phyloP scores from a whole-genome alignment of 2,113 vertebrate species.

The Gambusia affinis region DNA sequence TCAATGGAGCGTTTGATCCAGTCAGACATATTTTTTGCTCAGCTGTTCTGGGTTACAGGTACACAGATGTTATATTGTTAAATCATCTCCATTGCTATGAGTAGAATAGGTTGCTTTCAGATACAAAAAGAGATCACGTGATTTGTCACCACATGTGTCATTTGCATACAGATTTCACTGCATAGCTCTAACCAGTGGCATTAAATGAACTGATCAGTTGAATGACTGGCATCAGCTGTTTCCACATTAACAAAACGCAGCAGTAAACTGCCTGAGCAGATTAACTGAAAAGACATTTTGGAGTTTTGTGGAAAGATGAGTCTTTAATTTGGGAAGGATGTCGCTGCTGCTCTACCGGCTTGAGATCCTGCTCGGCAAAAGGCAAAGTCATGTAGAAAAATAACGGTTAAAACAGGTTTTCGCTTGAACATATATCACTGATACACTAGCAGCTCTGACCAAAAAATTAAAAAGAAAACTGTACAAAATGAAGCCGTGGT shows the following conservation, averaged over 20 bases:
- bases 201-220: too few species aligned
- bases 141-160: neutral
- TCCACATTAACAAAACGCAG: neutral
- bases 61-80: neutral
- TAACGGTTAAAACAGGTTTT: constrained; percentile 1
- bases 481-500: constrained; percentile 5
- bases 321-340: neutral
- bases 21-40: neutral
- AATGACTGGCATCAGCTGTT: too few species aligned
- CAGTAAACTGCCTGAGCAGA: neutral
- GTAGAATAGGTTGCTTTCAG: neutral
- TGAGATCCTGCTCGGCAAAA: constrained; percentile 2
- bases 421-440: constrained; percentile 16
- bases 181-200: too few species aligned
- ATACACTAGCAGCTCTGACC: neutral
- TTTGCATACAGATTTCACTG: neutral
- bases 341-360: neutral
- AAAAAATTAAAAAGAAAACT: neutral
- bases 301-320: neutral
- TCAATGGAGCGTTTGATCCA: neutral
- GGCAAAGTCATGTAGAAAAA: neutral
- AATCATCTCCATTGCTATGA: neutral
- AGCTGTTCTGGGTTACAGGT: neutral
- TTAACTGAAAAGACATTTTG: neutral
- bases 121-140: neutral